These are phyloP conservation scores for Bombus breviceps DNA, from an alignment of 1,140 invertebrate genomes.

Conservation along the genomic window DNA sequence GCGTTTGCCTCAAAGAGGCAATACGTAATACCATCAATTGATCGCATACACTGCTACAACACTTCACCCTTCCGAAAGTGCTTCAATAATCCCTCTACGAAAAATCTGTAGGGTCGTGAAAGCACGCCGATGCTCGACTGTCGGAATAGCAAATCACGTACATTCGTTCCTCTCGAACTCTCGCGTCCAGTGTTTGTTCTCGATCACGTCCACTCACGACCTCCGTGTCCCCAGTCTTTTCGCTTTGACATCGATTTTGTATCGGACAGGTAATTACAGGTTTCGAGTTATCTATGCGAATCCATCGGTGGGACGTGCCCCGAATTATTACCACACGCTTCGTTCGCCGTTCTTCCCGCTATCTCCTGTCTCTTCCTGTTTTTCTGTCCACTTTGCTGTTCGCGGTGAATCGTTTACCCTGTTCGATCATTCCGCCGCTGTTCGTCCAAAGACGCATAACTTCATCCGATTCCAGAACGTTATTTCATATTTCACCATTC, in stretches of 20 bases:
- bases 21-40: slow-evolving; percentile 36
- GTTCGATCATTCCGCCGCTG: too few relatives aligned
- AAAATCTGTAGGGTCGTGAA: slow-evolving; percentile 58
- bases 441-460: not conserved
- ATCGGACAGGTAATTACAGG: slow-evolving; percentile 73
- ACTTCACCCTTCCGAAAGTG: not conserved
- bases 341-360: not conserved
- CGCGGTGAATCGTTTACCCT: not conserved
- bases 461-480: not conserved
- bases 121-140: slow-evolving; percentile 30
- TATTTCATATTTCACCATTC: not conserved
- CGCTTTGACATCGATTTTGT: slow-evolving; percentile 73
- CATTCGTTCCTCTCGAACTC: not conserved
- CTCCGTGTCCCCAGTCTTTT: slow-evolving; percentile 49
- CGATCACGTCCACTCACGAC: slow-evolving; percentile 54
- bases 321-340: slow-evolving; percentile 64
- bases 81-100: slow-evolving; percentile 45
- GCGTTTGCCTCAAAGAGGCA: slow-evolving; percentile 9
- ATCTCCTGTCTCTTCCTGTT: not conserved
- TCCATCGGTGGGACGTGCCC: slow-evolving; percentile 56
- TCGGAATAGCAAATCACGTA: slow-evolving; percentile 65
- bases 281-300: slow-evolving; percentile 65
- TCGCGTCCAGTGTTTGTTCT: slow-evolving; percentile 37
- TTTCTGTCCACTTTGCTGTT: not conserved
- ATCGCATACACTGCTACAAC: slow-evolving; percentile 25